A percentile compares a stretch with the other conserved stretches of the same genome.
These are phyloP conservation scores for Phocoena phocoena DNA, from an alignment of 2,113 vertebrate genomes.

Conservation along the genomic window DNA sequence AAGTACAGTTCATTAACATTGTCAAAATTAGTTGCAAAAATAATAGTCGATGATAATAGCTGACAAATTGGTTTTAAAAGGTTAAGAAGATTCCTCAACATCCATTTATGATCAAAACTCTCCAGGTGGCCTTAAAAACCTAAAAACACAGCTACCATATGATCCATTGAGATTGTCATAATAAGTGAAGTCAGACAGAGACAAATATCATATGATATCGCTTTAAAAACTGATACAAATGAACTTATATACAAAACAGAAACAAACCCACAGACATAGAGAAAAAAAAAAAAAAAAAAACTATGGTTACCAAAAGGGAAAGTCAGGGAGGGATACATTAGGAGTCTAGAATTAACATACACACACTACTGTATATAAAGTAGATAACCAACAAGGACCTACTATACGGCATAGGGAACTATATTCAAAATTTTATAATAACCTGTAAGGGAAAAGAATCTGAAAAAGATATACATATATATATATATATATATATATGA, in stretches of 20 bases:
- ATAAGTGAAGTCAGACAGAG: not conserved
- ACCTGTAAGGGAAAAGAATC: no score
- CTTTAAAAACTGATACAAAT: not conserved
- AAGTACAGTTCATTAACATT: conserved; percentile 16
- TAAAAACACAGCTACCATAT: not conserved
- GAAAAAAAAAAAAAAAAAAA: no score
- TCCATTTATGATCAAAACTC: not conserved
- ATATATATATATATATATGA: no score
- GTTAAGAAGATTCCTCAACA: not conserved
- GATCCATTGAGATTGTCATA: not conserved
- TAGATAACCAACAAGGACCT: no score
- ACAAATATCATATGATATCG: not conserved
- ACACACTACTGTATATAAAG: no score
- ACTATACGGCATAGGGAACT: no score
- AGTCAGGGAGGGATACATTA: no score
- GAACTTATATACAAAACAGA: not conserved
- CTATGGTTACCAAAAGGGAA: no score
- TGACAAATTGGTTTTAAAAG: not conserved
- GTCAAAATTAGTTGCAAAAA: conserved; percentile 42
- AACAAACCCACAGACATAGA: not conserved
- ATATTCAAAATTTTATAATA: no score
- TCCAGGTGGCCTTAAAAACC: not conserved
- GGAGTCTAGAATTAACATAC: no score
- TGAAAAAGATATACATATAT: no score
- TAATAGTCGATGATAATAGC: not conserved